Evolutionary conservation across 2,797 vertebrate species (phyloP).

Genomic region (Anas bernieri): DNA sequence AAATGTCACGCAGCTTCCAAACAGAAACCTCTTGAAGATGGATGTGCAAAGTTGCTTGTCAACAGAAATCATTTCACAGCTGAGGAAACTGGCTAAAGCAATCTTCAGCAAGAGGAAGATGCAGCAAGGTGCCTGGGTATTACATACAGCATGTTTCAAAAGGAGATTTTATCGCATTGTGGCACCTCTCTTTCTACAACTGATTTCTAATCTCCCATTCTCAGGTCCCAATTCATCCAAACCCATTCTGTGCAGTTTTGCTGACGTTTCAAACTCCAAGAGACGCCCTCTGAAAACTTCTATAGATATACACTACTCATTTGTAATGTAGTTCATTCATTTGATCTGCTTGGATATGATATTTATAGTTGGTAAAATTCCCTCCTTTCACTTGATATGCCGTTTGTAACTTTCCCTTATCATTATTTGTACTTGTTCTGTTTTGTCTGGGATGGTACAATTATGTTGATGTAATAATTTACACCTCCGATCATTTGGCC

Average conservation of each 20-base stretch:
- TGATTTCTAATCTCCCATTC: background rate
- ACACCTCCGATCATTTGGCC: background rate
- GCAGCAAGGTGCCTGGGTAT: background rate
- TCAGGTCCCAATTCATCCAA: background rate
- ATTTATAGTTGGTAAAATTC: background rate
- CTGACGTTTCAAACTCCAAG: background rate
- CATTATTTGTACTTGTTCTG: background rate
- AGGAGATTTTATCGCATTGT: background rate
- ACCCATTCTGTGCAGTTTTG: background rate
- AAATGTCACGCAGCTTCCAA: background rate
- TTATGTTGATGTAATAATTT: background rate
- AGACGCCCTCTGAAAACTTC: background rate
- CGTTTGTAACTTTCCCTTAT: background rate
- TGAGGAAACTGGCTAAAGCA: background rate
- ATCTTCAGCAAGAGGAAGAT: background rate
- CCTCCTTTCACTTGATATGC: background rate
- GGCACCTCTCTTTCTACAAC: background rate
- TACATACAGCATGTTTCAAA: background rate
- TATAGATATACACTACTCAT: accelerated
- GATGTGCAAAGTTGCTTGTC: background rate
- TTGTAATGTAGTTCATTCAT: background rate
- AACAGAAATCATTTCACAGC: background rate
- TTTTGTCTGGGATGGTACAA: background rate
- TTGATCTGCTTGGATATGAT: background rate
- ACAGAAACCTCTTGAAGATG: background rate